A percentile compares a stretch with the other conserved stretches of the same genome.
Evolutionary conservation across 2,797 vertebrate species (phyloP).

Genomic region (Myoxocephalus aenaeus): DNA sequence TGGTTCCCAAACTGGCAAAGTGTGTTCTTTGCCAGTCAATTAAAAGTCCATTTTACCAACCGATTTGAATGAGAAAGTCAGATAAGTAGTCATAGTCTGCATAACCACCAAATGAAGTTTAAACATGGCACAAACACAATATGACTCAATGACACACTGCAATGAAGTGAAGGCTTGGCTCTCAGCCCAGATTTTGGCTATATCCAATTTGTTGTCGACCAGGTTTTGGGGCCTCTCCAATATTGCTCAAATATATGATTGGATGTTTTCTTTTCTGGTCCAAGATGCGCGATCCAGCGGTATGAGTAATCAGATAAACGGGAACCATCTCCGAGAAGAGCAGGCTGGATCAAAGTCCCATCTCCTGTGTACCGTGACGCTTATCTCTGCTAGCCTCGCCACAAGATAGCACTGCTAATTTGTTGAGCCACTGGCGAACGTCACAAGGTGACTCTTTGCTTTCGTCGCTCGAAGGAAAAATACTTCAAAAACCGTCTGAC

Average conservation of each 20-base stretch:
- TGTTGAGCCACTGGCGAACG: conserved; percentile 73
- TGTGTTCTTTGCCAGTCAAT: conserved; percentile 23
- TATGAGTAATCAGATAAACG: conserved; percentile 73
- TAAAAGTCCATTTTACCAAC: conserved; percentile 39
- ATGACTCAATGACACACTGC: conserved; percentile 57
- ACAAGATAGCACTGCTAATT: conserved; percentile 76
- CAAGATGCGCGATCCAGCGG: conserved; percentile 44
- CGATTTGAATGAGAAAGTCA: conserved; percentile 34
- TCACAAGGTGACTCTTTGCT: conserved; percentile 48
- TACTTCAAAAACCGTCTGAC: conserved; percentile 23
- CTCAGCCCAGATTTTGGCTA: conserved; percentile 59
- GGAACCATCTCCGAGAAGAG: conserved; percentile 55
- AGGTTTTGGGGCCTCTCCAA: conserved; percentile 64
- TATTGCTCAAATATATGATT: conserved; percentile 63
- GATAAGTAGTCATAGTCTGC: conserved; percentile 38
- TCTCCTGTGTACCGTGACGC: conserved; percentile 52
- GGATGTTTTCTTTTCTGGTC: conserved; percentile 46
- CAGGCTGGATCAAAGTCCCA: conserved; percentile 58
- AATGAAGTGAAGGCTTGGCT: conserved; percentile 61
- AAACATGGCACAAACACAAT: conserved; percentile 47
- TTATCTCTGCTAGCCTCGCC: conserved; percentile 62
- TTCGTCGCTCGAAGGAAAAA: conserved; percentile 16
- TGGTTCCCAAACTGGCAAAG: conserved; percentile 3
- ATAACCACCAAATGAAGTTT: conserved; percentile 42
- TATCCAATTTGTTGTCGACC: conserved; percentile 70